phyloP scores from a whole-genome alignment of 2,113 vertebrate species.

The Oryzias curvinotus region DNA sequence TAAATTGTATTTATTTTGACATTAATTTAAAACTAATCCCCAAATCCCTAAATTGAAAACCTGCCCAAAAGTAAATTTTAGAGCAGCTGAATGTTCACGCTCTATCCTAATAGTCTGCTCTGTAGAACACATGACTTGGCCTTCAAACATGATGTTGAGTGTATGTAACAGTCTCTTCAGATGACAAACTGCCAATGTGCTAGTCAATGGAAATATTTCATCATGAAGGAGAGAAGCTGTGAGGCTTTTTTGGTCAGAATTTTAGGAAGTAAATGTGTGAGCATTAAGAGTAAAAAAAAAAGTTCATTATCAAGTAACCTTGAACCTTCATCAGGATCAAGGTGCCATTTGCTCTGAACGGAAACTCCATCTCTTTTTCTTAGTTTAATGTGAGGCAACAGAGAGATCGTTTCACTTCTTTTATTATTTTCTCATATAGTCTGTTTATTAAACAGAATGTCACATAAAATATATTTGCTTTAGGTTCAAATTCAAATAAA shows the following conservation, averaged over 20 bases:
- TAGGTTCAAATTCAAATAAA: too few relatives aligned
- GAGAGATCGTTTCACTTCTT: too few relatives aligned
- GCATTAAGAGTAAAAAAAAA: too few relatives aligned
- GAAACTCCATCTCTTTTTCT: constrained; percentile 35
- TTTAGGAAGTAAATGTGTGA: too few relatives aligned
- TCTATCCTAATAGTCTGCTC: background rate
- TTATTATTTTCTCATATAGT: too few relatives aligned
- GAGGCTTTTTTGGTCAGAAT: background rate
- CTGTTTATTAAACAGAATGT: too few relatives aligned
- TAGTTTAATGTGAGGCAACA: constrained; percentile 1
- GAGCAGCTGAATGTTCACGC: background rate
- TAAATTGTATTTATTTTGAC: background rate
- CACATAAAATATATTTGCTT: too few relatives aligned
- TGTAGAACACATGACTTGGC: background rate
- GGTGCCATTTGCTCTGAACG: constrained; percentile 32
- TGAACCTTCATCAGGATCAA: constrained; percentile 12
- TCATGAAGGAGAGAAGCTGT: background rate
- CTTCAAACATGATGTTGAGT: constrained; percentile 4
- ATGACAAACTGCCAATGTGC: background rate
- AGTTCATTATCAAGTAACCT: too few relatives aligned
- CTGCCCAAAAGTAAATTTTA: background rate
- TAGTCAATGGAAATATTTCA: background rate
- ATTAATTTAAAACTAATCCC: background rate
- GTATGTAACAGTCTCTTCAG: background rate
- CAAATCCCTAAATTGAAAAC: constrained; percentile 1